Base-by-base conservation (phyloP, 2,113 vertebrate genomes). In the Nibea coibor region DNA sequence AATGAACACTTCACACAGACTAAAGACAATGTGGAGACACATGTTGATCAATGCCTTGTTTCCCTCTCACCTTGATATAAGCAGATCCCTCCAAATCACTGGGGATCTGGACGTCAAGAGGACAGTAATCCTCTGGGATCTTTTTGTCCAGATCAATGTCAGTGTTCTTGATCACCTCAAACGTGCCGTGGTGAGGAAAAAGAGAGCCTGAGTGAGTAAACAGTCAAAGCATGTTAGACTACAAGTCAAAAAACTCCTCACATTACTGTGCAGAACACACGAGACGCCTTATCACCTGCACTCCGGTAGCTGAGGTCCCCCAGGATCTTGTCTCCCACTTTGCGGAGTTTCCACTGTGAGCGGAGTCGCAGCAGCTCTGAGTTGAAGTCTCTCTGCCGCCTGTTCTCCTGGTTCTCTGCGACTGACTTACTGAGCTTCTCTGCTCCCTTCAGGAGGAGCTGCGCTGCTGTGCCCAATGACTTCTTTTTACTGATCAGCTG, bases 131-230 rank as follows among this genome's bases (percentile, higher is more conserved):
- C 66, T 99, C 98, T 35, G 98, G 97, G 78, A 99, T 95, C 86
- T 99, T 99, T 93, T 99, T 99, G 91, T 99, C 97, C 84, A 98
- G 89, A 90, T 99, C 97, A 57, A 99, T 96, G 85, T 99, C 98
- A 14, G 98, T 99, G 94, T 99, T 99, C 93, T 99, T 99, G 90
- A 99, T 97, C 65, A 99, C 98, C 90, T 99, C 98, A 91, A 99
- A 99, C 0, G 97, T 99, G 56, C 97, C 98, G 1, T 98, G 97
- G 89, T 99, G 98, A 75, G 97, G 97, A 89, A 99, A 99, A 66
- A 99, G 95, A 24, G 98, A 99, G 2, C 98, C 98, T 99, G 86
- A n/a, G 73, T 0, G 31, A 15, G 7, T 1, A 61, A 59, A 31
- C 0, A 4, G 8, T 50, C 4, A 61, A 62, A 45, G 53, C 28